These are phyloP conservation scores for Matsumyia berberina DNA, from an alignment of 2,888 invertebrate species.

Conservation along the genomic window DNA sequence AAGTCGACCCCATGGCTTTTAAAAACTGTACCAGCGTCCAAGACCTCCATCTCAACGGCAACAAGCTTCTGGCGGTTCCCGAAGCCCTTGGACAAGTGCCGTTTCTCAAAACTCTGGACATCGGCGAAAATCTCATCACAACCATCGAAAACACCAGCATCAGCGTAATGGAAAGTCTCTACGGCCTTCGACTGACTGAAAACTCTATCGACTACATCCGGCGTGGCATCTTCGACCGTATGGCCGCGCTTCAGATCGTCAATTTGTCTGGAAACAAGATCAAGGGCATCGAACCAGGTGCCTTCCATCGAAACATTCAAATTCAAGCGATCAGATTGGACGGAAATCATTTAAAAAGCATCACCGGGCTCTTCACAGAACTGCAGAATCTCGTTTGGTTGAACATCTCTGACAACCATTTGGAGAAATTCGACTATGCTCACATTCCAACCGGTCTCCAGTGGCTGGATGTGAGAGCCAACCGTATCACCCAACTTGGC, in stretches of 20 bases:
- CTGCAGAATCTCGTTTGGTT: slow-evolving; percentile 93
- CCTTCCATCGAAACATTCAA: slow-evolving; percentile 91
- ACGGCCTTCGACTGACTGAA: slow-evolving; percentile 94
- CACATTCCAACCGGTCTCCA: slow-evolving; percentile 92
- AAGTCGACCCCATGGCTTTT: slow-evolving; percentile 93
- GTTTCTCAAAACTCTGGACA: slow-evolving; percentile 93
- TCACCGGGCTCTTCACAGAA: slow-evolving; percentile 93
- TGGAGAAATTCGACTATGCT: slow-evolving; percentile 95
- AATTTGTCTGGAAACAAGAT: slow-evolving; percentile 95
- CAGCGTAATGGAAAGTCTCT: slow-evolving; percentile 92
- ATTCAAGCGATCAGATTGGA: slow-evolving; percentile 95
- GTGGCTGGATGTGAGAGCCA: slow-evolving; percentile 95
- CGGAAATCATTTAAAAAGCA: slow-evolving; percentile 92
- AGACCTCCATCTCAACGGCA: slow-evolving; percentile 95
- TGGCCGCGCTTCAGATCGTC: slow-evolving; percentile 92
- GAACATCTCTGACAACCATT: slow-evolving; percentile 95
- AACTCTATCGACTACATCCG: slow-evolving; percentile 93
- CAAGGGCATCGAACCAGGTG: slow-evolving; percentile 90
- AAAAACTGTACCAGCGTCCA: slow-evolving; percentile 94
- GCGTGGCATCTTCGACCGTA: slow-evolving; percentile 90
- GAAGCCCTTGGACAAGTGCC: slow-evolving; percentile 93
- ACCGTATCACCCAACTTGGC: slow-evolving; percentile 92
- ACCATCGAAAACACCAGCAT: slow-evolving; percentile 92
- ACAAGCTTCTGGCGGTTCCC: slow-evolving; percentile 92
- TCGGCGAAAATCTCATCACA: slow-evolving; percentile 95